A percentile compares a stretch with the other conserved stretches of the same genome.
phyloP scores from a whole-genome alignment of 1,140 invertebrate species.

The Goniozus legneri region DNA sequence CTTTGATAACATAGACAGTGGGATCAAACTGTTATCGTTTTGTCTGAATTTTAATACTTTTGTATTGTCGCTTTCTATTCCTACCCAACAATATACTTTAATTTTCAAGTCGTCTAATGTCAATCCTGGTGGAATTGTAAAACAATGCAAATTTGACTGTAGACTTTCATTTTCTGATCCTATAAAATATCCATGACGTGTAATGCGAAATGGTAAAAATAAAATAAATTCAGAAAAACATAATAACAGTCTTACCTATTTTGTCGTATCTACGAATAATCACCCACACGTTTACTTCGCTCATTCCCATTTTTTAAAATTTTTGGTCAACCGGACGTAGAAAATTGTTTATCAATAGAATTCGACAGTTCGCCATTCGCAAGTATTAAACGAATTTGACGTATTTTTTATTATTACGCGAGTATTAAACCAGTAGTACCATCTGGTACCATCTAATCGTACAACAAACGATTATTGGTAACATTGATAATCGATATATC shows the following conservation, averaged over 20 bases:
- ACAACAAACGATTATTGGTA: no score
- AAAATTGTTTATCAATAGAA: no score
- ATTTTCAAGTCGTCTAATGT: slow-evolving; percentile 36
- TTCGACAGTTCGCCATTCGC: no score
- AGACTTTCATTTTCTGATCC: slow-evolving; percentile 27
- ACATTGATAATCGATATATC: no score
- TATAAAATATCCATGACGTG: slow-evolving; percentile 13
- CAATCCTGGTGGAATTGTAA: slow-evolving; percentile 28
- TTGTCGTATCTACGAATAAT: slow-evolving; percentile 38
- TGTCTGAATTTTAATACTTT: slow-evolving; percentile 41
- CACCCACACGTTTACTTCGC: slow-evolving; percentile 38
- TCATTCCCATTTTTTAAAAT: slow-evolving; percentile 34
- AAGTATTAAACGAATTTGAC: no score
- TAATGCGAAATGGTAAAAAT: not conserved
- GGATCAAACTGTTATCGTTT: slow-evolving; percentile 41
- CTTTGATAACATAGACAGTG: slow-evolving; percentile 33
- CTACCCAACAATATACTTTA: slow-evolving; percentile 30
- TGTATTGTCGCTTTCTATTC: slow-evolving; percentile 31
- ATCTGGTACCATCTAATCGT: no score
- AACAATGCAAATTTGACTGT: slow-evolving; percentile 26
- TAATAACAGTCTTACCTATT: slow-evolving; percentile 28
- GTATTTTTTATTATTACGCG: no score
- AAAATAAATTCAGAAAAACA: slow-evolving; percentile 5
- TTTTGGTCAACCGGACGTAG: no score
- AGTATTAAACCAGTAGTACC: no score